A percentile compares a stretch with the other conserved stretches of the same genome.
Evolutionary conservation across 2,113 vertebrate species (phyloP).

Genomic region (Myiozetetes cayanensis): DNA sequence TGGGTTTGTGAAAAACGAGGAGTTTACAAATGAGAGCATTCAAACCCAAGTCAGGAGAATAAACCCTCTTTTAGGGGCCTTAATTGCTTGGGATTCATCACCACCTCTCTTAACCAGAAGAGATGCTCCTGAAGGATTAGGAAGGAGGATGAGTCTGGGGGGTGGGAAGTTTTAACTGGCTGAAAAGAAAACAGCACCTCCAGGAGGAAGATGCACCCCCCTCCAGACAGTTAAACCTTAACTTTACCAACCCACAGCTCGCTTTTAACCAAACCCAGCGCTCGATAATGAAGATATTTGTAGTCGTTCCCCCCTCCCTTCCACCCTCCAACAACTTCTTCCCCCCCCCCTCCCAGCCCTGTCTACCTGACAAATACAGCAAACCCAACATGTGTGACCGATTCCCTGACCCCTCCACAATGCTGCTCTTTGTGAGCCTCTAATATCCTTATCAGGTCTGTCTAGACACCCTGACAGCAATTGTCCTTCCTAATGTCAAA

Average conservation of each 20-base stretch:
- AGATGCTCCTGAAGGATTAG: neutral
- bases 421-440: constrained; percentile 68
- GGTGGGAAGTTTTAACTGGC: fast-evolving
- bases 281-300: neutral
- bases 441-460: constrained; percentile 80
- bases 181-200: neutral
- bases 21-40: neutral
- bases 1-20: neutral
- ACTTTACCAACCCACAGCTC: neutral
- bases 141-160: fast-evolving
- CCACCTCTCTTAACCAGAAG: neutral
- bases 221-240: neutral
- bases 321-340: neutral
- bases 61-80: neutral
- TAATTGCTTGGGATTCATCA: neutral
- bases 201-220: neutral
- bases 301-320: neutral
- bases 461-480: constrained; percentile 74
- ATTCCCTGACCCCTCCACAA: constrained; percentile 75
- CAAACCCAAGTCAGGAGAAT: neutral
- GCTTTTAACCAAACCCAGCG: neutral
- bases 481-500: constrained; percentile 58
- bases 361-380: constrained; percentile 61
- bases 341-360: neutral
- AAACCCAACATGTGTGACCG: constrained; percentile 33